phyloP scores from a whole-genome alignment of 2,113 vertebrate species.

The Trinectes maculatus region DNA sequence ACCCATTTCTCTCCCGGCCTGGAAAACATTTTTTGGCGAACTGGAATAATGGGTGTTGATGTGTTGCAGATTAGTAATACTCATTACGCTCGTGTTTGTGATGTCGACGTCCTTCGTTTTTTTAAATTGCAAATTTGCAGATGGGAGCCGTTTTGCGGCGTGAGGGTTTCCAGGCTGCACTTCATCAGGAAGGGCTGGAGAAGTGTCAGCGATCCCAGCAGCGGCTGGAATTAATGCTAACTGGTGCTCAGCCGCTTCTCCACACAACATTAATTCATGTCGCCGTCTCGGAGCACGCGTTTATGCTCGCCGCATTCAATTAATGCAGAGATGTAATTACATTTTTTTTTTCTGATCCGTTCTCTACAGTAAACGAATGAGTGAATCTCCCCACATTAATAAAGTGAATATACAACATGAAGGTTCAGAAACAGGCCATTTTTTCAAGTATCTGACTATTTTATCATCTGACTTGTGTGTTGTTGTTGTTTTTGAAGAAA shows the following conservation, averaged over 20 bases:
- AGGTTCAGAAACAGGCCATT: conserved; percentile 11
- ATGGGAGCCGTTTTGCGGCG: conserved; percentile 11
- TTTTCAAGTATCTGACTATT: too few relatives aligned
- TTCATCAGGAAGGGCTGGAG: conserved; percentile 59
- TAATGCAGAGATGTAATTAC: conserved; percentile 67
- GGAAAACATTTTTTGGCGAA: conserved; percentile 43
- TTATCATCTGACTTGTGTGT: too few relatives aligned
- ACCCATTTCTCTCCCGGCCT: conserved; percentile 50
- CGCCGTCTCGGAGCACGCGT: conserved; percentile 61
- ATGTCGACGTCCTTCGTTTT: conserved; percentile 45
- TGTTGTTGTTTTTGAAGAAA: too few relatives aligned
- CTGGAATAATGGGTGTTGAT: conserved; percentile 62
- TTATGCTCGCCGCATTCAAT: conserved; percentile 60
- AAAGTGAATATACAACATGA: conserved; percentile 2
- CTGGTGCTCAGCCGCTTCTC: conserved; percentile 58
- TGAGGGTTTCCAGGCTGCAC: conserved; percentile 37
- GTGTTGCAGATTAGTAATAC: conserved; percentile 57
- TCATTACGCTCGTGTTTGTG: conserved; percentile 67
- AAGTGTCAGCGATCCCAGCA: conserved; percentile 59
- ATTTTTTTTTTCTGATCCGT: conserved; percentile 57
- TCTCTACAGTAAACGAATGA: conserved; percentile 50
- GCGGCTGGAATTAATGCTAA: conserved; percentile 68
- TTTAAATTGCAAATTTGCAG: conserved; percentile 36
- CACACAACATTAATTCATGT: conserved; percentile 67
- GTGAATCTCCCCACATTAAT: conserved; percentile 33